Percentiles rank a stretch among this genome's conserved stretches.
Evolutionary conservation across 2,797 vertebrate genomes (phyloP).

Genomic region (Gymnoscopelus microlampas): DNA sequence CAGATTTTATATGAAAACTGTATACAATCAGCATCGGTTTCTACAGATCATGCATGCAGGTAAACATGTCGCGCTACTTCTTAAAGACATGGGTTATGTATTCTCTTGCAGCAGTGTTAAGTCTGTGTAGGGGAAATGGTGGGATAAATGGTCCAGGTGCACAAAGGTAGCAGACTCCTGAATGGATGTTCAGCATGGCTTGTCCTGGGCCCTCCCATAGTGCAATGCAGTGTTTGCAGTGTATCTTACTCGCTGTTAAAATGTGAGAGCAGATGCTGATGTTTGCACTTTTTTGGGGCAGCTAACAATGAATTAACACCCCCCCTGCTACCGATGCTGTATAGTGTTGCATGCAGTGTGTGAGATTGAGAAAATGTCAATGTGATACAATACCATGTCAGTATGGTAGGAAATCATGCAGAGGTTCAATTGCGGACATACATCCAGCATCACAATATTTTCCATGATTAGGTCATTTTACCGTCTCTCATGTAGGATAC

Average conservation of each 20-base stretch:
- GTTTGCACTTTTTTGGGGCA: background rate
- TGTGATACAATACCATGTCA: no score
- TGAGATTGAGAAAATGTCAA: no score
- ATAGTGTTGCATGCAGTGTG: no score
- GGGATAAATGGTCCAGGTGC: background rate
- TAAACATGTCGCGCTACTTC: no score
- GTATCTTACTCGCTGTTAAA: background rate
- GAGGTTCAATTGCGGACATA: no score
- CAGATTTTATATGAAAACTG: no score
- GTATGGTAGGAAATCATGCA: no score
- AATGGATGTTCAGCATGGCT: background rate
- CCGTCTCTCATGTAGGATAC: constrained; percentile 18
- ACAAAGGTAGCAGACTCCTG: background rate
- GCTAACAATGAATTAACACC: no score
- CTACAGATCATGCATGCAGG: no score
- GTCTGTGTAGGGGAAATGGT: constrained; percentile 22
- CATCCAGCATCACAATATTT: constrained; percentile 11
- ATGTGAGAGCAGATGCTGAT: background rate
- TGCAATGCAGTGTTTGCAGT: background rate
- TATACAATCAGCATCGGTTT: no score
- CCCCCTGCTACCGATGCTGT: no score
- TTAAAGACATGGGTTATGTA: constrained; percentile 13
- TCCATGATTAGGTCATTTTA: constrained; percentile 31
- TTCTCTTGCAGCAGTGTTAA: constrained; percentile 32
- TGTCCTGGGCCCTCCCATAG: background rate